Conservation (phyloP, 2,113 vertebrate species). For the Mustela lutreola region DNA sequence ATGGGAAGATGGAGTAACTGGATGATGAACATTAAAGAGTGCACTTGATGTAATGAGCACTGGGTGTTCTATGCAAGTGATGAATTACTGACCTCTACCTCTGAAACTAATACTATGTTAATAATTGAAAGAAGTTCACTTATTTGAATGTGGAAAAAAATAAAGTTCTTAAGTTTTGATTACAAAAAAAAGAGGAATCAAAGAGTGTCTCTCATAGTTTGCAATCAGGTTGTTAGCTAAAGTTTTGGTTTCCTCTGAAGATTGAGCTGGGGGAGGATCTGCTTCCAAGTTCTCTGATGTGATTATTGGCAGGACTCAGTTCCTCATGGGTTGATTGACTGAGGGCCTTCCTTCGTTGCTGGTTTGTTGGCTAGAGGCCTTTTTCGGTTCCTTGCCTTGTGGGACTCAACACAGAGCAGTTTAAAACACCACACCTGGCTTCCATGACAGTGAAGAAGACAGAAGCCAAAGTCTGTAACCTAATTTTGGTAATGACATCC, state of each 20-base stretch:
- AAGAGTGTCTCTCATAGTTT: background rate
- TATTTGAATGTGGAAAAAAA: background rate
- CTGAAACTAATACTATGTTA: background rate
- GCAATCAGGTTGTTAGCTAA: background rate
- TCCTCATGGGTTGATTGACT: background rate
- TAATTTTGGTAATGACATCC: background rate
- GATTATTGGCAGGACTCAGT: background rate
- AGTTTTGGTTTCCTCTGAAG: background rate
- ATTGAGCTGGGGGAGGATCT: background rate
- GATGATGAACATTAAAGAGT: background rate
- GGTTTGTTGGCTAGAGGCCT: background rate
- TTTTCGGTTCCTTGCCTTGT: background rate
- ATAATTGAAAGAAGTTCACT: background rate
- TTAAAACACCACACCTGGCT: background rate
- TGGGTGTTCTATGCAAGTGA: background rate
- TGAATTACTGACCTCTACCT: background rate
- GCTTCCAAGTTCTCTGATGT: background rate
- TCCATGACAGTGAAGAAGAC: background rate
- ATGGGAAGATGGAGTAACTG: background rate
- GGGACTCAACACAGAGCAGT: background rate
- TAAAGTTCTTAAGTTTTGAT: background rate
- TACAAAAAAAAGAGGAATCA: background rate
- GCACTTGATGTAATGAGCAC: background rate
- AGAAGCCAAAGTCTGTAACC: background rate
- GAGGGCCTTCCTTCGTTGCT: background rate